Evolutionary conservation across 2,888 invertebrate species (phyloP).

Genomic region (Brachynemurus nebulosus): DNA sequence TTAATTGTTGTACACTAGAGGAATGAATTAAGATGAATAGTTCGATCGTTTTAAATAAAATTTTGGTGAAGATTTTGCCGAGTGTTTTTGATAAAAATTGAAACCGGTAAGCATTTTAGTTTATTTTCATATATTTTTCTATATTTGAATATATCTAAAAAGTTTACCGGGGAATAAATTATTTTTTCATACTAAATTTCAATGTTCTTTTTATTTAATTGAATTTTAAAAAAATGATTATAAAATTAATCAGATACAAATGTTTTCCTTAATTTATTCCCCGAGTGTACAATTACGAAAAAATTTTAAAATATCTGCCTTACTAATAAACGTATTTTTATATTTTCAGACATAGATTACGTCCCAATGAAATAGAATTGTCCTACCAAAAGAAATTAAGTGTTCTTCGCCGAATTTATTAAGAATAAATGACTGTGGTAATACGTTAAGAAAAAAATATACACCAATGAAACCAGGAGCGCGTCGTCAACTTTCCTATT

Average conservation of each 20-base stretch:
- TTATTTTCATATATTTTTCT: not conserved
- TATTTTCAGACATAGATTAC: not conserved
- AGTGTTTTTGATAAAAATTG: slow-evolving; percentile 1
- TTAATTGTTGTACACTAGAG: too few relatives aligned
- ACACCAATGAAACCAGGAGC: too few relatives aligned
- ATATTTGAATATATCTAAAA: not conserved
- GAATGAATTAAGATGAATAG: too few relatives aligned
- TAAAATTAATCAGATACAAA: too few relatives aligned
- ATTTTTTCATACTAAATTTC: not conserved
- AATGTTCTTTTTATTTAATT: not conserved
- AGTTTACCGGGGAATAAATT: slow-evolving; percentile 12
- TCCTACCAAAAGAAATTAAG: too few relatives aligned
- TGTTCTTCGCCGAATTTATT: slow-evolving; percentile 1
- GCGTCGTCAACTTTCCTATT: too few relatives aligned
- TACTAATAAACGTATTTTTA: not conserved
- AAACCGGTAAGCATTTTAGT: slow-evolving; percentile 10
- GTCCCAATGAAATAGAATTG: too few relatives aligned
- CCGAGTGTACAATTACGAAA: slow-evolving; percentile 13
- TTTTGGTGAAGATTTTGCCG: not conserved
- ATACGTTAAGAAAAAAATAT: too few relatives aligned
- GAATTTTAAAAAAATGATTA: not conserved
- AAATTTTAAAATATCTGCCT: not conserved
- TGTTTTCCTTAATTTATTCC: slow-evolving; percentile 14
- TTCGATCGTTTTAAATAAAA: too few relatives aligned
- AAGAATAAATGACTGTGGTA: not conserved